Conservation (phyloP, 2,797 vertebrate genomes). For the Morelia viridis region DNA sequence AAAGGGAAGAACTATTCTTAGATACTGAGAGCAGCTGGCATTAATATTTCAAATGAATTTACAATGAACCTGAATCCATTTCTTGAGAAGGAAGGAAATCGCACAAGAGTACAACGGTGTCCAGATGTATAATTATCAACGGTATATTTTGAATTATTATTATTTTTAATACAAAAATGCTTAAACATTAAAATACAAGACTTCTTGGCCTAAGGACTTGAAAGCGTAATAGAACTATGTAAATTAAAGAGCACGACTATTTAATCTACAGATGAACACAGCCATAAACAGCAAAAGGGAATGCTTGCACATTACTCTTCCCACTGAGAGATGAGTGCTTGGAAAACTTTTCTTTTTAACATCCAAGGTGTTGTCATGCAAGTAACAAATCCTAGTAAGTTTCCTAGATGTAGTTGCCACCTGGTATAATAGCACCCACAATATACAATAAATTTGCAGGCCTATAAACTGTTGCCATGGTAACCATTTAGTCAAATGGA, state of each 20-base stretch:
- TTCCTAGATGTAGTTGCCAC: conserved; percentile 59
- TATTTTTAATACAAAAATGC: neutral
- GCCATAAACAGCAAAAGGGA: conserved; percentile 29
- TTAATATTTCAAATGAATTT: neutral
- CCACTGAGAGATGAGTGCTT: conserved; percentile 39
- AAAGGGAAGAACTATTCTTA: neutral
- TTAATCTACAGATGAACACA: conserved; percentile 39
- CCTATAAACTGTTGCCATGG: conserved; percentile 54
- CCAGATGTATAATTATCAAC: neutral
- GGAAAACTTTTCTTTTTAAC: conserved; percentile 60
- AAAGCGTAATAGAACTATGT: conserved; percentile 38
- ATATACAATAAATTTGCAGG: conserved; percentile 54
- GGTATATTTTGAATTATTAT: neutral
- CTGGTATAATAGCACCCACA: conserved; percentile 54
- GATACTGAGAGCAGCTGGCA: neutral
- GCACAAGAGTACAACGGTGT: neutral
- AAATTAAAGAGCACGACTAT: conserved; percentile 33
- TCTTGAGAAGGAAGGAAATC: neutral
- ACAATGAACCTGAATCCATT: neutral
- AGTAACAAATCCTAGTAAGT: conserved; percentile 43
- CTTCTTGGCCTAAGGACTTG: neutral
- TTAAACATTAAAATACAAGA: neutral
- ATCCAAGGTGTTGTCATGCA: conserved; percentile 58
- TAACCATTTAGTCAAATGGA: conserved; percentile 63
- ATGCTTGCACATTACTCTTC: conserved; percentile 50